Base-by-base conservation (phyloP, 2,797 vertebrate genomes). In the Scomberomorus guttatus region DNA sequence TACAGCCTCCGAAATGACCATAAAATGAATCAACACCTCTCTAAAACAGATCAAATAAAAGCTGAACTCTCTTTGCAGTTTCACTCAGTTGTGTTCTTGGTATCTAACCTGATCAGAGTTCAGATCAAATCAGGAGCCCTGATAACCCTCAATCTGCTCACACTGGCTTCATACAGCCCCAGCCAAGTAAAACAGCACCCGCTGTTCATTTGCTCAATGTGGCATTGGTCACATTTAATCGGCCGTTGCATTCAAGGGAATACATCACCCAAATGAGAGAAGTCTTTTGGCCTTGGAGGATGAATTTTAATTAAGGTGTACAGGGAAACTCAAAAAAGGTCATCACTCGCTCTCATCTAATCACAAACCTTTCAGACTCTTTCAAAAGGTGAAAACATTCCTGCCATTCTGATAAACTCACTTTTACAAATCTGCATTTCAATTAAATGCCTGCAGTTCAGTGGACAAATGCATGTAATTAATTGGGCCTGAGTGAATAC, bases 241-340 rank as follows among this genome's bases (percentile, higher is more conserved):
- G 12, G 65, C 32, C 74, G 63, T 65, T 80, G 44, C 62, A 67
- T 82, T 80, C 51, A 58, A 39, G 64, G 46, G 57, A 80, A 85
- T 50, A 48, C 65, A 54, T 82, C 51, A 72, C 6, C 55, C 65
- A 72, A 80, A 87, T 66, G 70, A 81, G 78, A 83, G 58, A 59
- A 72, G 75, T 79, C n/a, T 72, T 77, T 75, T 67, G 79, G 81
- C 79, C 76, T 81, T 32, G 61, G 76, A 89, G 83, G 82, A 77
- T 70, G 73, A 85, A 85, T 89, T 89, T 84, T 91, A 90, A 93
- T 91, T 86, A 87, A 82, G 57, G 77, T 79, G 32, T 58, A 70
- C 0, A 5, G 18, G 58, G 46, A 54, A 65, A 59, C 65, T 73
- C 22, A 65, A 76, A 50, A 90, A 89, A 86, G 73, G 81, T 90